phyloP scores from a whole-genome alignment of 2,113 vertebrate genomes.

The Nansenia antarctica region DNA sequence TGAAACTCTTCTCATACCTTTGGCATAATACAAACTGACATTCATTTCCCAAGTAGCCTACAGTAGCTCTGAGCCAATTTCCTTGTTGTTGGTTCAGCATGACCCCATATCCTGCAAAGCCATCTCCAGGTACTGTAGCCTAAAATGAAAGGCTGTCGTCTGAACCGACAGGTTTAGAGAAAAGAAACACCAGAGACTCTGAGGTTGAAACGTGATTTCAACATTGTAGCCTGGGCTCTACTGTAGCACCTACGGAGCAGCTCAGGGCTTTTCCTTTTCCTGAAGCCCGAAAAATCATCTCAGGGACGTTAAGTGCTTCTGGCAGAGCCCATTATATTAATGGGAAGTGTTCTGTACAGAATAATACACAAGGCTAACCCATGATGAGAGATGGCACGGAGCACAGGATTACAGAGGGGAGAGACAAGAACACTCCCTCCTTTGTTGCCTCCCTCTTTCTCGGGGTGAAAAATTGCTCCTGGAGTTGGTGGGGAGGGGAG shows the following conservation, averaged over 20 bases:
- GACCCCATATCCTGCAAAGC: slow-evolving; percentile 50
- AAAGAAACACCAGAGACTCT: slow-evolving; percentile 16
- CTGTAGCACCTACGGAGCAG: slow-evolving; percentile 20
- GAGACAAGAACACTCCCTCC: slow-evolving; percentile 58
- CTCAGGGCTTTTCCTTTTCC: slow-evolving; percentile 41
- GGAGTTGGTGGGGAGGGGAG: slow-evolving; percentile 32
- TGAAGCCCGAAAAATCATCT: not conserved
- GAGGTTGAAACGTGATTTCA: slow-evolving; percentile 6
- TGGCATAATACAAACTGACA: too few species aligned
- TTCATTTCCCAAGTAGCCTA: slow-evolving; percentile 50
- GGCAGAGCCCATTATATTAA: slow-evolving; percentile 67
- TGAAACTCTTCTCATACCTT: too few species aligned
- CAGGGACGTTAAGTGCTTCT: slow-evolving; percentile 56
- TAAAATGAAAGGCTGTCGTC: slow-evolving; percentile 38
- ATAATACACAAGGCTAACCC: slow-evolving; percentile 63
- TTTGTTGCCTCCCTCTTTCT: slow-evolving; percentile 53
- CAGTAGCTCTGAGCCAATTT: slow-evolving; percentile 35
- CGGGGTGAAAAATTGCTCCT: slow-evolving; percentile 46
- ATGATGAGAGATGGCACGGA: slow-evolving; percentile 73
- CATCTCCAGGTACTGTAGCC: slow-evolving; percentile 39
- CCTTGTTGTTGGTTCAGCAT: too few species aligned
- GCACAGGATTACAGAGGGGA: slow-evolving; percentile 55
- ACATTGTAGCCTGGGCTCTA: not conserved
- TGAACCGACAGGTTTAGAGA: slow-evolving; percentile 39
- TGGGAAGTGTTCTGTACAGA: slow-evolving; percentile 69